phyloP scores from a whole-genome alignment of 2,888 invertebrate genomes.

The Geophilus truncorum region DNA sequence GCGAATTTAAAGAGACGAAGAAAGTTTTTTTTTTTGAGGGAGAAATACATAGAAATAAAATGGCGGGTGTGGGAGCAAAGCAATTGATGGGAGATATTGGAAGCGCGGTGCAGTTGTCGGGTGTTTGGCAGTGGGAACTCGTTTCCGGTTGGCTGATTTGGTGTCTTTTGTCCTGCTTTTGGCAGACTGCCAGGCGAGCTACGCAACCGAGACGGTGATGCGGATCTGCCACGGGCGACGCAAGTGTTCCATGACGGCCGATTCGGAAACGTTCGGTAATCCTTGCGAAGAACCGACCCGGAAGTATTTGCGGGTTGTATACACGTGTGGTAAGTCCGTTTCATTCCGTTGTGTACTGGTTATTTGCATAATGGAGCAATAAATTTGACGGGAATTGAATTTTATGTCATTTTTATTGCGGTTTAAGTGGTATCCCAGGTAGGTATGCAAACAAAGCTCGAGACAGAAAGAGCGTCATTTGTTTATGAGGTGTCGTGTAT shows the following conservation, averaged over 20 bases:
- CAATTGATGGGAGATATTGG: neutral
- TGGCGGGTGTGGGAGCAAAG: neutral
- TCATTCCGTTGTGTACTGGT: neutral
- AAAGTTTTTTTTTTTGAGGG: neutral
- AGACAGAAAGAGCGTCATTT: too few species aligned
- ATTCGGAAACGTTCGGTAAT: slow-evolving; percentile 41
- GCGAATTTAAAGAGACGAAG: neutral
- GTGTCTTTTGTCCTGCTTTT: slow-evolving; percentile 39
- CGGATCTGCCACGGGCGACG: slow-evolving; percentile 57
- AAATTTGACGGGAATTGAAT: neutral
- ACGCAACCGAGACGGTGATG: slow-evolving; percentile 88
- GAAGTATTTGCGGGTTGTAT: slow-evolving; percentile 43
- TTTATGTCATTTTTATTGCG: neutral
- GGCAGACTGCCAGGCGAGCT: slow-evolving; percentile 78
- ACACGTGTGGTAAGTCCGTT: slow-evolving; percentile 41
- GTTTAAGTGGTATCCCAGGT: too few species aligned
- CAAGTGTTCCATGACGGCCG: slow-evolving; percentile 41
- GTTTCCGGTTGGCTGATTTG: slow-evolving; percentile 1
- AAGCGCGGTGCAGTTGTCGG: neutral
- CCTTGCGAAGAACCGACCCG: slow-evolving; percentile 41
- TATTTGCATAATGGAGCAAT: neutral
- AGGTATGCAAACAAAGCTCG: too few species aligned
- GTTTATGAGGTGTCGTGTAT: too few species aligned
- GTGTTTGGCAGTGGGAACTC: neutral
- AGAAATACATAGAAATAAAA: neutral